These are phyloP conservation scores for Dipodomys stephensi DNA, from an alignment of 2,113 vertebrate genomes.

Conservation along the genomic window DNA sequence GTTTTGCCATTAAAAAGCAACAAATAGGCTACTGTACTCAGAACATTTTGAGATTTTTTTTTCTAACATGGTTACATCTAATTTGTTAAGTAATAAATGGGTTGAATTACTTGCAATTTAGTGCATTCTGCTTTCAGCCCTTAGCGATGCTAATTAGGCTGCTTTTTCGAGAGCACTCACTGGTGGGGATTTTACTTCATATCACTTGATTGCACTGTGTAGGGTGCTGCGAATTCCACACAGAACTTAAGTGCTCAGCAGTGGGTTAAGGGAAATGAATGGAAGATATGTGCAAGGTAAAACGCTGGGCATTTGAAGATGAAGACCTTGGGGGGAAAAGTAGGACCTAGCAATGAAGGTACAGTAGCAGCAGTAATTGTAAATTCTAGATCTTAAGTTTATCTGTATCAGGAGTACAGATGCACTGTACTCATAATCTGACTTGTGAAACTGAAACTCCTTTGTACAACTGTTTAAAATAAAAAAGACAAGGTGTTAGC, in stretches of 20 bases:
- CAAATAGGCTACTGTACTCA: neutral
- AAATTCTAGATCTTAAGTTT: neutral
- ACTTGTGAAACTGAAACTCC: no score
- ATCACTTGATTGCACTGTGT: neutral
- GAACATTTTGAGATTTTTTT: neutral
- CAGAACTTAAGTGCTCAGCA: neutral
- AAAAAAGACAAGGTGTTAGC: neutral
- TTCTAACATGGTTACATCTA: neutral
- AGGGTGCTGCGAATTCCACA: neutral
- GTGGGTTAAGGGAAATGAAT: neutral
- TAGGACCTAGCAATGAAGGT: rapidly evolving
- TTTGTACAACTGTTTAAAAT: no score
- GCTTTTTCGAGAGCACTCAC: neutral
- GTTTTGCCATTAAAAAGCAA: conserved; percentile 29
- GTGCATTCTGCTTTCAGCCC: neutral
- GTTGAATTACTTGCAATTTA: conserved; percentile 29
- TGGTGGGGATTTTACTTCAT: neutral
- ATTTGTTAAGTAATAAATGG: conserved; percentile 7
- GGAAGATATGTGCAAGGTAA: neutral
- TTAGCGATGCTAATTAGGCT: neutral
- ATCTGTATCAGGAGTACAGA: neutral
- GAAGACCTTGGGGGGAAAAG: neutral
- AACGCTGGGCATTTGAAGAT: neutral
- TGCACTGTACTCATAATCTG: no score
- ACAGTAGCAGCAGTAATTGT: neutral